These are phyloP conservation scores for Forbesichthys agassizii DNA, from an alignment of 2,113 vertebrate species.

Conservation along the genomic window DNA sequence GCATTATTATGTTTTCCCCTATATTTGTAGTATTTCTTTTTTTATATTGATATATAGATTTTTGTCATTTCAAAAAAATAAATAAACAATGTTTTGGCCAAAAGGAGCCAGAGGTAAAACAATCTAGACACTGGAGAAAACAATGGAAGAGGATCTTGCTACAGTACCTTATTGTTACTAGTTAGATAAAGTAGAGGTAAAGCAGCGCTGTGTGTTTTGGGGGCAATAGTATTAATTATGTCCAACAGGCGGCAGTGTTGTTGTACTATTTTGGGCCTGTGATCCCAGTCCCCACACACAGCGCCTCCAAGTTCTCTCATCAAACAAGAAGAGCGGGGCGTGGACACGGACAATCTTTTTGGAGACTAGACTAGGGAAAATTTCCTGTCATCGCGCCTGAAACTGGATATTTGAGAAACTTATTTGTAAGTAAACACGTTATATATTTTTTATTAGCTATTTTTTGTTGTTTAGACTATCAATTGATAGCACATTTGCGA, in stretches of 20 bases:
- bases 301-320: constrained; percentile 38
- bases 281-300: constrained; percentile 11
- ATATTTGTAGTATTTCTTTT: neutral
- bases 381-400: neutral
- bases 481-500: neutral
- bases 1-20: no score
- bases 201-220: no score
- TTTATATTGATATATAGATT: neutral
- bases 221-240: no score
- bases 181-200: no score
- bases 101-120: no score
- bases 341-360: constrained; percentile 45
- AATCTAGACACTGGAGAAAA: neutral
- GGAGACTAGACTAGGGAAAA: constrained; percentile 22
- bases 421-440: constrained; percentile 1
- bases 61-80: neutral
- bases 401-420: neutral
- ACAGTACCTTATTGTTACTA: no score
- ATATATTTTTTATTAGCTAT: neutral
- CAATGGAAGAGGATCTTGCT: neutral
- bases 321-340: constrained; percentile 57
- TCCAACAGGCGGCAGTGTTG: constrained; percentile 42
- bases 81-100: no score
- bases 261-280: neutral
- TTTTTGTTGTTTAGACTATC: neutral